phyloP scores from a whole-genome alignment of 2,888 invertebrate genomes.

The Rhaphigaster nebulosa region DNA sequence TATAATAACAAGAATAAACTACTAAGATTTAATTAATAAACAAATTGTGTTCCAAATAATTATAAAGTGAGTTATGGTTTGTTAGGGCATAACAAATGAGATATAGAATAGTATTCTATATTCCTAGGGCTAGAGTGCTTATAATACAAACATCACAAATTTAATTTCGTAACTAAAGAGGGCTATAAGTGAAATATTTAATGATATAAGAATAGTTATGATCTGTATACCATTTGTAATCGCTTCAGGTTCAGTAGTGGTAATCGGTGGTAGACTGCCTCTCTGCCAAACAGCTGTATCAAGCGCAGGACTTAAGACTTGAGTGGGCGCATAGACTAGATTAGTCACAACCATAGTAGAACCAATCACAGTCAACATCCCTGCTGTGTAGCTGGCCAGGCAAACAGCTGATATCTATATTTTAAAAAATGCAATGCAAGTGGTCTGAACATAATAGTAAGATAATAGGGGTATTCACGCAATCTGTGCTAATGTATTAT shows the following conservation, averaged over 20 bases:
- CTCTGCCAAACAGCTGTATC: neutral
- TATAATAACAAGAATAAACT: too few relatives aligned
- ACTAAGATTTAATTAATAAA: too few relatives aligned
- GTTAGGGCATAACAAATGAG: too few relatives aligned
- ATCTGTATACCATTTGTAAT: neutral
- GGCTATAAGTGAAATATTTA: neutral
- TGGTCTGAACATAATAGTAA: neutral
- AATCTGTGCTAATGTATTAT: too few relatives aligned
- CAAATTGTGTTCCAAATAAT: too few relatives aligned
- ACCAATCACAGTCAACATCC: conserved; percentile 74
- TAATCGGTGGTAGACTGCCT: neutral
- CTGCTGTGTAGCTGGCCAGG: conserved; percentile 75
- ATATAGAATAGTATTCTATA: too few relatives aligned
- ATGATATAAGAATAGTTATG: neutral
- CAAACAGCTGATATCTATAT: conserved; percentile 73
- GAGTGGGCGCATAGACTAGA: conserved; percentile 63
- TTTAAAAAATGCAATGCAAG: neutral
- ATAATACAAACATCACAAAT: too few relatives aligned
- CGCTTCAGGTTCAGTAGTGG: neutral
- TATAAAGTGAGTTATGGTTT: too few relatives aligned
- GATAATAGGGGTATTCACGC: too few relatives aligned
- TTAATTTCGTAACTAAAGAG: too few relatives aligned
- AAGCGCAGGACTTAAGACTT: neutral
- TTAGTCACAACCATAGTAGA: conserved; percentile 72
- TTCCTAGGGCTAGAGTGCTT: too few relatives aligned